phyloP scores from a whole-genome alignment of 2,888 invertebrate genomes.

The Ptychoptera albimana region DNA sequence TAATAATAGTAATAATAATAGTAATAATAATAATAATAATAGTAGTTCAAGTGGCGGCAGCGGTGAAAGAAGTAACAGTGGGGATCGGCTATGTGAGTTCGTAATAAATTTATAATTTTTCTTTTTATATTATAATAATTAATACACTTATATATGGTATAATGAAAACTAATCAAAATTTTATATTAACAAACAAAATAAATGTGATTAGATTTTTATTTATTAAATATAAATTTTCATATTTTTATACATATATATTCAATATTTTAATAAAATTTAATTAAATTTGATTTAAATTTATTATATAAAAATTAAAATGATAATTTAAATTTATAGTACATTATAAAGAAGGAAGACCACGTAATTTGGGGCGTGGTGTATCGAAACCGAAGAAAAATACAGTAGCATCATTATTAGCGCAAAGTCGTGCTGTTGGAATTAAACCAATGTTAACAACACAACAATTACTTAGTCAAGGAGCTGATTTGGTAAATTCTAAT shows the following conservation, averaged over 20 bases:
- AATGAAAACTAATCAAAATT: too few species aligned
- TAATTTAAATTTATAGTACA: constrained; percentile 4
- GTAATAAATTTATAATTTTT: too few species aligned
- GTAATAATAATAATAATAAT: constrained; percentile 16
- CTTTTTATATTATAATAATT: too few species aligned
- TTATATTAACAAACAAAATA: too few species aligned
- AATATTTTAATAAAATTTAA: too few species aligned
- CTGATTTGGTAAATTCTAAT: constrained; percentile 31
- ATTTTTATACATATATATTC: too few species aligned
- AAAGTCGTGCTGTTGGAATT: constrained; percentile 67
- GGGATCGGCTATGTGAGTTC: constrained; percentile 13
- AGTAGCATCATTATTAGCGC: constrained; percentile 72
- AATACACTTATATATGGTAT: too few species aligned
- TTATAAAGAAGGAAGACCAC: constrained; percentile 58
- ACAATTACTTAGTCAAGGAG: constrained; percentile 34
- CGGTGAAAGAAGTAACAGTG: constrained; percentile 11
- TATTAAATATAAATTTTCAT: too few species aligned
- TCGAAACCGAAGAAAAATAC: constrained; percentile 88
- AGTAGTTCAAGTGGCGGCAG: constrained; percentile 15
- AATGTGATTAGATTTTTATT: too few species aligned
- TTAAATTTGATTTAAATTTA: too few species aligned
- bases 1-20: too few species aligned
- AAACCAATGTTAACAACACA: constrained; percentile 64
- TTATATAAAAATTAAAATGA: too few species aligned
- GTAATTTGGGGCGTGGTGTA: constrained; percentile 72